A percentile compares a stretch with the other conserved stretches of the same genome.
Evolutionary conservation across 2,113 vertebrate species (phyloP).

Genomic region (Cariama cristata): DNA sequence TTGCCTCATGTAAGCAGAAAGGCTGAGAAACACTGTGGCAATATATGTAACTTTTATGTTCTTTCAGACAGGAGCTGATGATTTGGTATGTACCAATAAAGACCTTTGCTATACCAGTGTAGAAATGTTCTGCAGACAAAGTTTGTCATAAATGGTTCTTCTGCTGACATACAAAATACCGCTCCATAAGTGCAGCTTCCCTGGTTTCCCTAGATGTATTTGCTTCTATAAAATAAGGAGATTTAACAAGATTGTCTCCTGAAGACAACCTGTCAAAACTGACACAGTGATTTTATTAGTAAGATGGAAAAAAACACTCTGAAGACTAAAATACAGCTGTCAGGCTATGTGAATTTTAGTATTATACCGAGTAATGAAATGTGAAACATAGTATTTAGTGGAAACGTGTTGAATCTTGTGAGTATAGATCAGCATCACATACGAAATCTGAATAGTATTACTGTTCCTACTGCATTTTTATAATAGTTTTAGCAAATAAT

Average conservation of each 20-base stretch:
- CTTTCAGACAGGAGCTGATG: neutral
- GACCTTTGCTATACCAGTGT: neutral
- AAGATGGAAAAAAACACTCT: neutral
- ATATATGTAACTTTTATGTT: neutral
- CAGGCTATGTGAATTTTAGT: neutral
- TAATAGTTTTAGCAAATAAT: neutral
- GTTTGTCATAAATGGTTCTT: neutral
- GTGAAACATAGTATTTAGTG: neutral
- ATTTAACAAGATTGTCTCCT: neutral
- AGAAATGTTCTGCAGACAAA: neutral
- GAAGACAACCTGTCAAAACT: neutral
- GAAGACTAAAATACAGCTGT: constrained; percentile 24
- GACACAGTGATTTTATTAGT: neutral
- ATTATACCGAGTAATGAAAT: constrained; percentile 9
- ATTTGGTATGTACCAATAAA: neutral
- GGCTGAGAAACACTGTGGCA: neutral
- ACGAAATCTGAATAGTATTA: neutral
- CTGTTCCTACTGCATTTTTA: neutral
- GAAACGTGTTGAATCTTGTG: neutral
- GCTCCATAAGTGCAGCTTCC: neutral
- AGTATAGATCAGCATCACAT: neutral
- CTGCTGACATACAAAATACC: neutral
- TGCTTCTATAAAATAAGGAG: neutral
- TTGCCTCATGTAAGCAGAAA: neutral
- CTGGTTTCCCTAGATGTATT: neutral